Base-by-base conservation (phyloP, 1,140 invertebrate genomes). In the Drosophila bifasciata region DNA sequence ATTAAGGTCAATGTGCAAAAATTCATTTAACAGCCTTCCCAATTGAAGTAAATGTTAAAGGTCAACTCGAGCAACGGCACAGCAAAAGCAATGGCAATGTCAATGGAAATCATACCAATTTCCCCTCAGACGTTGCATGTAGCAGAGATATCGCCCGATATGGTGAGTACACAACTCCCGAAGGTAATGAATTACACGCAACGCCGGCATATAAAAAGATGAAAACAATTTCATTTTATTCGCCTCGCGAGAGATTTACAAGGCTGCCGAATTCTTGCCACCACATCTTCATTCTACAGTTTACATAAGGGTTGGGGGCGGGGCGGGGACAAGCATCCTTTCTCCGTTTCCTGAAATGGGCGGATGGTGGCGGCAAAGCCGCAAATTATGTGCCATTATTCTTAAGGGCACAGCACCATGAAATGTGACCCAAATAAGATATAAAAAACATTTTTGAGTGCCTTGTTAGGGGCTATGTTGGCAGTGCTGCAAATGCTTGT, bases 391-490 rank as follows among this genome's bases (percentile, higher is more conserved):
- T 86, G 81, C 70, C 81, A 86, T 86, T 86, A 86, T 78, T 86
- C 78, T 86, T 86, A 86, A 86, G 81, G 81, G 83, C 70, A 81
- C 64, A 80, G 81, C 69, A 68, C 61, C 77, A 77, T 79, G 81
- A 85, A 86, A 79, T 85, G 81, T 86, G 81, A 85, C 81, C 81
- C 81, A 86, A 86, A 86, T 86, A 86, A 86, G 81, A 86, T 86
- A 86, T 85, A 85, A 85, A 85, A 76, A 68, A 76, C n/a, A n/a
- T 59, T 85, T 79, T 85, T 77, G 80, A 85, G 76, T 73, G 76
- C 51, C 80, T 85, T 79, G 72, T 76, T 70, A 84, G 76, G 76
- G 76, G 76, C 79, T 55, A 77, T 74, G 79, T 63, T 44, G 52
- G 21, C 40, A 55, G 4, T 23, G 40, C 43, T 41, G 69, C 40